Evolutionary conservation across 2,888 invertebrate genomes (phyloP).

Genomic region (Ectemnius continuus): DNA sequence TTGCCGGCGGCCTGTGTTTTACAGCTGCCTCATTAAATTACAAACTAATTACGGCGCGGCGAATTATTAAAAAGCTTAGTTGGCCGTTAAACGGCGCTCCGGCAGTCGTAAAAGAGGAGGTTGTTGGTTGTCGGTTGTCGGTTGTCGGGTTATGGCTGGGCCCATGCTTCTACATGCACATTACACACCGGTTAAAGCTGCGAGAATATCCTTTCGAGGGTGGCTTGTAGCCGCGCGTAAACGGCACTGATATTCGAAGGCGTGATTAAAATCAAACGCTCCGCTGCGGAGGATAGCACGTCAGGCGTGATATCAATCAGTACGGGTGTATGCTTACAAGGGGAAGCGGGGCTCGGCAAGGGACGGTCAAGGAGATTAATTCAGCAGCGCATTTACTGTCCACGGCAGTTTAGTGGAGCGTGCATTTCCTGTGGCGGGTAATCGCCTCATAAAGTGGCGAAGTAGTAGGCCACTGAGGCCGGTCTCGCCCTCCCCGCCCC

Average conservation of each 20-base stretch:
- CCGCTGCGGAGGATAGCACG: constrained; percentile 1
- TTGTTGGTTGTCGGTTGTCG: constrained; percentile 1
- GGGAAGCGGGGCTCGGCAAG: not conserved
- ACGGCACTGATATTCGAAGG: not conserved
- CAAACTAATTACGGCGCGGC: constrained; percentile 74
- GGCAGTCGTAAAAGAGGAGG: constrained; percentile 67
- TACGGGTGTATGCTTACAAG: not conserved
- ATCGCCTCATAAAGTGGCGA: not conserved
- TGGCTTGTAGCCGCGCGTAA: not conserved
- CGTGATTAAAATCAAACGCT: constrained; percentile 7
- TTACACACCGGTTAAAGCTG: too few species aligned
- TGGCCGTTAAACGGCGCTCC: constrained; percentile 70
- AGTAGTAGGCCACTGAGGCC: too few species aligned
- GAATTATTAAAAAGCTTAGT: constrained; percentile 76
- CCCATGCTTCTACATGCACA: not conserved
- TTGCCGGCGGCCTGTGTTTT: constrained; percentile 60
- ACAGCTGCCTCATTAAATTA: constrained; percentile 76
- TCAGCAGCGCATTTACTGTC: not conserved
- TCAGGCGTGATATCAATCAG: not conserved
- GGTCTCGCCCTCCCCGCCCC: too few species aligned
- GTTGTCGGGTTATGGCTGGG: constrained; percentile 5
- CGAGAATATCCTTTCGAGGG: constrained; percentile 8
- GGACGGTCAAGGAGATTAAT: not conserved
- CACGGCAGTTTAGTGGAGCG: not conserved
- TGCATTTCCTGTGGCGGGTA: not conserved